Evolutionary conservation across 2,113 vertebrate species (phyloP).

Genomic region (Anas platyrhynchos): DNA sequence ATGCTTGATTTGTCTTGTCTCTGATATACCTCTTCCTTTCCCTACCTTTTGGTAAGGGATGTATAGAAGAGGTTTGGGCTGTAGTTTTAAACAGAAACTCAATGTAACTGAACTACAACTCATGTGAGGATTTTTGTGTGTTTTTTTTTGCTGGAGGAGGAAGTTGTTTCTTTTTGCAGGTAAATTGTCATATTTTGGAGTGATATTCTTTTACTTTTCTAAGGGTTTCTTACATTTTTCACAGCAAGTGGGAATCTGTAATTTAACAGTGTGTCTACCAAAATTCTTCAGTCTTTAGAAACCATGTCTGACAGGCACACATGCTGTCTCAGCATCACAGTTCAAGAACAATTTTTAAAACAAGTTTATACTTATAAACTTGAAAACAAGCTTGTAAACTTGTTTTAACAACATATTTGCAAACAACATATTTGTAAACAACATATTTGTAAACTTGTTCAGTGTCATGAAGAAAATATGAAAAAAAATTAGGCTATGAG

Average conservation of each 20-base stretch:
- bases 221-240: not conserved
- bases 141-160: not conserved
- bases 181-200: not conserved
- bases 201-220: not conserved
- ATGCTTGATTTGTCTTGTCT: not conserved
- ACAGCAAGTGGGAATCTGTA: not conserved
- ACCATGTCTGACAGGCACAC: not conserved
- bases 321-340: not conserved
- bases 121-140: accelerated
- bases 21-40: not conserved
- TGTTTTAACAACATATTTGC: too few species aligned
- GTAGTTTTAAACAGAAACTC: not conserved
- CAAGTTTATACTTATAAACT: too few species aligned
- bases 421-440: too few species aligned
- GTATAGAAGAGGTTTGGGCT: not conserved
- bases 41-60: not conserved
- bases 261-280: not conserved
- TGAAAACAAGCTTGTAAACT: too few species aligned
- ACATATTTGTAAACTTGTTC: not conserved
- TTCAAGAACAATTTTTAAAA: not conserved
- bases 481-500: not conserved
- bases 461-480: not conserved
- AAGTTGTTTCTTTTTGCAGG: too few species aligned
- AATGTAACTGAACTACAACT: not conserved
- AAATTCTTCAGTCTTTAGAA: not conserved